Conservation (phyloP, 1,140 invertebrate genomes). For the Dendroctonus ponderosae region DNA sequence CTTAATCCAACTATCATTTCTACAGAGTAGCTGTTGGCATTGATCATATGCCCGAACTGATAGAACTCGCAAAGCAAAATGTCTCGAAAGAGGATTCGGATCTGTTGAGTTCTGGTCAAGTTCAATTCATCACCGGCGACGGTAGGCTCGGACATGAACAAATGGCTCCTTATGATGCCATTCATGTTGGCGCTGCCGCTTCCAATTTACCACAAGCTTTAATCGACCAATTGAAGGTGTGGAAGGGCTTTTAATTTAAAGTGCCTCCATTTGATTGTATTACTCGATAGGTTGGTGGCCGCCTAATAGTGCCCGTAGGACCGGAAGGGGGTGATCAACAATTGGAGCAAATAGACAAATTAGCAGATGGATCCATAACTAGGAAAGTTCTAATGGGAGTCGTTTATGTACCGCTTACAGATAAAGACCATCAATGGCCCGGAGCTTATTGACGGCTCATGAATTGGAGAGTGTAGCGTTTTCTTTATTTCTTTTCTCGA, state of each 20-base stretch:
- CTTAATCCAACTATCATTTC: no score
- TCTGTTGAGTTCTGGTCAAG: conserved; percentile 62
- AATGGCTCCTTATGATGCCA: conserved; percentile 84
- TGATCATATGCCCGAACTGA: conserved; percentile 88
- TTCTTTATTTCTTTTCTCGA: neutral
- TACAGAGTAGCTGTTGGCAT: conserved; percentile 73
- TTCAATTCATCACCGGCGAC: conserved; percentile 81
- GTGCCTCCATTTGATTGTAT: neutral
- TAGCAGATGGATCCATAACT: conserved; percentile 73
- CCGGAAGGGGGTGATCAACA: conserved; percentile 77
- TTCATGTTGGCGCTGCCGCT: conserved; percentile 92
- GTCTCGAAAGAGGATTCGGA: conserved; percentile 72
- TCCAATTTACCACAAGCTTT: conserved; percentile 69
- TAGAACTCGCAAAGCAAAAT: conserved; percentile 73
- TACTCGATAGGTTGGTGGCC: conserved; percentile 66
- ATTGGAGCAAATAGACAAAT: conserved; percentile 87
- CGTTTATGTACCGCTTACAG: conserved; percentile 95
- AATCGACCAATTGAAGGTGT: conserved; percentile 60
- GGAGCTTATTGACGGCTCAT: conserved; percentile 36
- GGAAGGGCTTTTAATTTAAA: neutral
- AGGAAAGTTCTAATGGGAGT: conserved; percentile 88
- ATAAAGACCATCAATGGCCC: conserved; percentile 69
- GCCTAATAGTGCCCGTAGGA: conserved; percentile 90
- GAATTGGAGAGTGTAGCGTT: neutral
- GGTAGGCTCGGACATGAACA: conserved; percentile 73